phyloP scores from a whole-genome alignment of 2,797 vertebrate genomes.

The Amblyopsis hoosieri region DNA sequence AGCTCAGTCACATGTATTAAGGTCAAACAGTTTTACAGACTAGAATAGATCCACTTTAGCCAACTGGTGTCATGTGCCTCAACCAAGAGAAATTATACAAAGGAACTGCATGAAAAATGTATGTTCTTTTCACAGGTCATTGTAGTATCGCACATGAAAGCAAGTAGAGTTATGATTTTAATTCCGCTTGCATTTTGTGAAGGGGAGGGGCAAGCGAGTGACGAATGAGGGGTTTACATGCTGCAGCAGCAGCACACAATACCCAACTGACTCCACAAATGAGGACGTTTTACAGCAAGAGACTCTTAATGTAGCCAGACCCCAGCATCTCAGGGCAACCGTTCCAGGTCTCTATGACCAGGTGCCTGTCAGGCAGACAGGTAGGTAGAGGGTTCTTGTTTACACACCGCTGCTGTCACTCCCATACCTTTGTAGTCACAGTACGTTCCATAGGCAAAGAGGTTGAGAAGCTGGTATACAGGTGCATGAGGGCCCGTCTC shows the following conservation, averaged over 20 bases:
- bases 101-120: slow-evolving; percentile 51
- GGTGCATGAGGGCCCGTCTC: slow-evolving; percentile 87
- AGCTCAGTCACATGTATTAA: slow-evolving; percentile 18
- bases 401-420: slow-evolving; percentile 50
- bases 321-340: slow-evolving; percentile 35
- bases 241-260: slow-evolving; percentile 11
- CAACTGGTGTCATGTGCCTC: neutral
- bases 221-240: slow-evolving; percentile 37
- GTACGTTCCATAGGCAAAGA: slow-evolving; percentile 96
- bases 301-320: slow-evolving; percentile 34
- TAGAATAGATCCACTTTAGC: neutral
- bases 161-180: slow-evolving; percentile 57
- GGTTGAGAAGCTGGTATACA: slow-evolving; percentile 91
- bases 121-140: slow-evolving; percentile 50
- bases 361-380: slow-evolving; percentile 38
- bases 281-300: slow-evolving; percentile 19
- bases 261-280: slow-evolving; percentile 24
- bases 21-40: slow-evolving; percentile 24
- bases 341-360: slow-evolving; percentile 43
- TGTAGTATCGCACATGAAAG: slow-evolving; percentile 57
- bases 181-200: slow-evolving; percentile 39
- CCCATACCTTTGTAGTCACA: slow-evolving; percentile 92
- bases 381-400: slow-evolving; percentile 68
- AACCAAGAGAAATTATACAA: slow-evolving; percentile 38
- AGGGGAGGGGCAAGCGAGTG: slow-evolving; percentile 39